Base-by-base conservation (phyloP, 2,797 vertebrate species). In the Poeciliopsis turneri region DNA sequence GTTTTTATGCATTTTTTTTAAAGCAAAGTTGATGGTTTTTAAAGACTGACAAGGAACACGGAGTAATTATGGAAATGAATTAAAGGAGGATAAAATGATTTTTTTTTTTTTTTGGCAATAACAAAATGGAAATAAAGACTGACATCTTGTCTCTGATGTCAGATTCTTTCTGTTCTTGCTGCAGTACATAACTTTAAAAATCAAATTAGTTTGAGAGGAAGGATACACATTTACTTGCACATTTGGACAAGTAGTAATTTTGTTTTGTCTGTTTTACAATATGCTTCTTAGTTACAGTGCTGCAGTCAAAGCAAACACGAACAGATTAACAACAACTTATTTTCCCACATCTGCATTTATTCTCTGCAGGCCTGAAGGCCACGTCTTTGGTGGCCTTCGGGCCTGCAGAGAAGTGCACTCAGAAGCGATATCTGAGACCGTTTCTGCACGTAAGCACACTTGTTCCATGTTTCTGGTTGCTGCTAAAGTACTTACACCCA, bases 401-500 rank as follows among this genome's bases (percentile, higher is more conserved):
- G 57, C 18, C 25, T 75, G 70, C 71, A 78, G 72, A 84, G 81
- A 83, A 86, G 59, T 76, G 78, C 81, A 79, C 78, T 73, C 51
- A 75, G 74, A 79, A 71, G 72, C 0, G 81, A 90, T 78, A 94
- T 91, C 76, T 80, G 88, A 92, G 90, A 84, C 69, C 20, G 72
- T 11, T 68, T 53, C 70, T 83, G 79, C 75, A 77, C 82, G 78
- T 70, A 45, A 82, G 78, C 45, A 10, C 79, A 82, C 82, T 84
- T 88, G 84, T 86, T 80, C 72, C 78, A 84, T 66, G 64, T 82
- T 87, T 61, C 89, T 81, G 78, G 84, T 71, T 39, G 36, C 90
- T 91, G 90, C 79, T 87, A 91, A 92, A 93, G 76, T 75, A 85
- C 83, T 94, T 91, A 85, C 7, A 71, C 72, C 79, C 28, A 80